Evolutionary conservation across 2,113 vertebrate species (phyloP).

Genomic region (Columbina picui): DNA sequence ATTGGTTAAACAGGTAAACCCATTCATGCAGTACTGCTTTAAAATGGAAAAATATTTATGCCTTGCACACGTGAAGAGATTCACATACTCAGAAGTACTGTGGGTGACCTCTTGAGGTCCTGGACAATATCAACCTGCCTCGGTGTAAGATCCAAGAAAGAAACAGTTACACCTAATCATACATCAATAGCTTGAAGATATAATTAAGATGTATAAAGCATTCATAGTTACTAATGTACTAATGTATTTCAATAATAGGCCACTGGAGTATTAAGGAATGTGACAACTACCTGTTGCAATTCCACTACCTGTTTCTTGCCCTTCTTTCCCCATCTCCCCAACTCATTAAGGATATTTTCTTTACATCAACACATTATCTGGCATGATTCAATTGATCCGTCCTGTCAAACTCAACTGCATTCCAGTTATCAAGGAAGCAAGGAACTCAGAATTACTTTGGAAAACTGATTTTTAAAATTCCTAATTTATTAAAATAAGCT

Average conservation of each 20-base stretch:
- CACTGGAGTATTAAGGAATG: not conserved
- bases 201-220: not conserved
- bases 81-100: not conserved
- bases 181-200: rapidly evolving
- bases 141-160: not conserved
- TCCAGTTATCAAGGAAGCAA: not conserved
- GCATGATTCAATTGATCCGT: not conserved
- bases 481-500: not conserved
- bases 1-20: not conserved
- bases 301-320: not conserved
- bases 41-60: not conserved
- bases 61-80: not conserved
- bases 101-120: not conserved
- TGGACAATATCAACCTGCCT: not conserved
- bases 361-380: not conserved
- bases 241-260: not conserved
- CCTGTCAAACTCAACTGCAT: not conserved
- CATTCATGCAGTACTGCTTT: not conserved
- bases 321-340: not conserved
- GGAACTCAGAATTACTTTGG: not conserved
- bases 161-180: not conserved
- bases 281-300: not conserved
- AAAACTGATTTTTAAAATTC: not conserved
- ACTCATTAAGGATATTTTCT: not conserved
- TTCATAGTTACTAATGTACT: not conserved